These are phyloP conservation scores for Scleropages formosus DNA, from an alignment of 2,797 vertebrate species.

Conservation along the genomic window DNA sequence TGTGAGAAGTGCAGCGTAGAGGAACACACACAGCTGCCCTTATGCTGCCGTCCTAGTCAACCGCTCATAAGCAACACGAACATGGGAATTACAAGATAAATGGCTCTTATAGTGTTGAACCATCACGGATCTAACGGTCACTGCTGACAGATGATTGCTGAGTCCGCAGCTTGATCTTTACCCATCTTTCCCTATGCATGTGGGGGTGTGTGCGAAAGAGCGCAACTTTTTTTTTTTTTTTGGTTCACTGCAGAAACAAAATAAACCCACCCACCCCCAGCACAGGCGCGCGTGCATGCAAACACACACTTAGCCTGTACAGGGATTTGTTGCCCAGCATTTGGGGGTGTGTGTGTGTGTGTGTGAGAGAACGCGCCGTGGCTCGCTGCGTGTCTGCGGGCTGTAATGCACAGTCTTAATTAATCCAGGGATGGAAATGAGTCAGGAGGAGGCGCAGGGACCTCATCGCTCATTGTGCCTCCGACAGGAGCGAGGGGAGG, in stretches of 20 bases:
- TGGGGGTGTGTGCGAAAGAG: constrained; percentile 14
- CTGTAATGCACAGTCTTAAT: constrained; percentile 6
- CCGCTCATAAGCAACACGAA: too few species aligned
- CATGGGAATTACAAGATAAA: too few species aligned
- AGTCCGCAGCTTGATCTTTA: too few species aligned
- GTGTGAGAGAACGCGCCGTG: too few species aligned
- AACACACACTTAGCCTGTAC: neutral
- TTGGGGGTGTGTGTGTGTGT: neutral
- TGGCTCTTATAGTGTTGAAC: too few species aligned
- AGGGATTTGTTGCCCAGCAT: neutral
- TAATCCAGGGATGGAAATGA: constrained; percentile 8
- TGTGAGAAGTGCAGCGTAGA: too few species aligned
- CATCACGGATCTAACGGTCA: neutral
- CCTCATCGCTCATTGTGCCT: constrained; percentile 1
- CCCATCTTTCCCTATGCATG: neutral
- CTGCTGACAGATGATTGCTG: neutral
- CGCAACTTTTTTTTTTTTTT: too few species aligned
- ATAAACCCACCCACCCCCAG: neutral
- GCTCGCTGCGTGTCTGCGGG: neutral
- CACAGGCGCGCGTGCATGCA: too few species aligned
- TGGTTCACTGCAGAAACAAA: neutral
- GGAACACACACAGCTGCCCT: too few species aligned
- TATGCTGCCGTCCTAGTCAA: too few species aligned
- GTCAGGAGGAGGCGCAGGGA: neutral
- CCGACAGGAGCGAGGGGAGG: neutral